Conservation (phyloP, 1,140 invertebrate species). For the Drosophila parabipectinata region DNA sequence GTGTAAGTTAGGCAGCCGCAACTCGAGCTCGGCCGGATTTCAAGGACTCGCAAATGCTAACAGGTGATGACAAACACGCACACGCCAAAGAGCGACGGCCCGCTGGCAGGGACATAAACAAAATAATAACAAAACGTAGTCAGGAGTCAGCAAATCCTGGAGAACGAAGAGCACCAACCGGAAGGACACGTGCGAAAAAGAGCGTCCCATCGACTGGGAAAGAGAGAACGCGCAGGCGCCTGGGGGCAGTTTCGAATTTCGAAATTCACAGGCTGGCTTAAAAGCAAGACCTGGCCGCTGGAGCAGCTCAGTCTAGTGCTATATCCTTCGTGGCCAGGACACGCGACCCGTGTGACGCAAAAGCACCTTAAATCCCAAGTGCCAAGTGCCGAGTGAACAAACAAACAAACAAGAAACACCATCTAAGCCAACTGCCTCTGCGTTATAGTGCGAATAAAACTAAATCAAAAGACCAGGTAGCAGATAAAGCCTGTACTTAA, state of each 20-base stretch:
- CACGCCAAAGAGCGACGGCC: constrained; percentile 11
- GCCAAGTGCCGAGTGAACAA: constrained; percentile 56
- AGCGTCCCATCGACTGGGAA: background rate
- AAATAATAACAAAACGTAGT: constrained; percentile 76
- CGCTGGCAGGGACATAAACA: constrained; percentile 63
- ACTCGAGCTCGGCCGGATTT: constrained; percentile 52
- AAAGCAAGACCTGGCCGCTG: constrained; percentile 69
- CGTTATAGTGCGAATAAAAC: constrained; percentile 38
- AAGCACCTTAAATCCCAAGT: constrained; percentile 35
- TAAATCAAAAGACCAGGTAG: constrained; percentile 26
- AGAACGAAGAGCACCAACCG: constrained; percentile 36
- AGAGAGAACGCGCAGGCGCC: constrained; percentile 47
- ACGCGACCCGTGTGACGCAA: constrained; percentile 42
- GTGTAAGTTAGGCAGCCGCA: constrained; percentile 33
- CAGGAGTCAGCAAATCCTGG: constrained; percentile 28
- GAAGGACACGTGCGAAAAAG: constrained; percentile 12
- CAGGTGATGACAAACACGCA: constrained; percentile 75
- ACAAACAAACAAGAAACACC: constrained; percentile 15
- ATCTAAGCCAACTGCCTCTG: constrained; percentile 20
- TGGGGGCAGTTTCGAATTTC: constrained; percentile 41
- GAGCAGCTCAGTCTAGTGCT: constrained; percentile 76
- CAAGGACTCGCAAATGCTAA: constrained; percentile 81
- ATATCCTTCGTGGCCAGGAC: constrained; percentile 69
- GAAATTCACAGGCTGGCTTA: constrained; percentile 42
- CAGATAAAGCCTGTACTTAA: constrained; percentile 13